Evolutionary conservation across 2,113 vertebrate species (phyloP).

Genomic region (Nansenia antarctica): DNA sequence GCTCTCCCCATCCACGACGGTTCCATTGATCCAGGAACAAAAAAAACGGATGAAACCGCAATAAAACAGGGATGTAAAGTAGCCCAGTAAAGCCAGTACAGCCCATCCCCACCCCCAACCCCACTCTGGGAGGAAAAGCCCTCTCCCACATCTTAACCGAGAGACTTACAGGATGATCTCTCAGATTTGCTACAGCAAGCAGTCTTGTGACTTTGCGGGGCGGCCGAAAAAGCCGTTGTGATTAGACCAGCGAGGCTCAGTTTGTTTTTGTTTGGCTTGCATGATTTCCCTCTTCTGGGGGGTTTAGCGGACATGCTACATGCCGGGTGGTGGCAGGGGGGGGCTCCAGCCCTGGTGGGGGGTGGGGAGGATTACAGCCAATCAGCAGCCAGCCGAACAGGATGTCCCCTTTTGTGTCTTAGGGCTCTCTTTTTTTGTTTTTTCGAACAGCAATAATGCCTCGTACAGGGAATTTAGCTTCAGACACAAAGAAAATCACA

Average conservation of each 20-base stretch:
- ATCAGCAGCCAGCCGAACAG: neutral
- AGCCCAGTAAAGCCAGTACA: too few species aligned
- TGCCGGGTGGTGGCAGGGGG: neutral
- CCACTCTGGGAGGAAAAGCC: neutral
- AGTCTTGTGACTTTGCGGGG: neutral
- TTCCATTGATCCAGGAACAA: constrained; percentile 21
- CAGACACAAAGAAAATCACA: too few species aligned
- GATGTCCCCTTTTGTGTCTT: neutral
- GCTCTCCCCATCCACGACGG: constrained; percentile 9
- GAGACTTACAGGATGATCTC: constrained; percentile 27
- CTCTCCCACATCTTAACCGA: neutral
- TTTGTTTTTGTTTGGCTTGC: too few species aligned
- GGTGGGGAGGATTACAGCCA: neutral
- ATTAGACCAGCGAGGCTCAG: too few species aligned
- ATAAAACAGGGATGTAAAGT: constrained; percentile 23
- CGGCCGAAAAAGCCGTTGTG: too few species aligned
- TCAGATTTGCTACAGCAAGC: neutral
- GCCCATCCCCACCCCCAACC: neutral
- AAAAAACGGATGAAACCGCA: constrained; percentile 21
- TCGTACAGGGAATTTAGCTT: neutral
- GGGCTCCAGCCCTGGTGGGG: neutral
- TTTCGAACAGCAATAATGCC: neutral
- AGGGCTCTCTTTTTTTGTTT: neutral
- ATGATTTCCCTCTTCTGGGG: too few species aligned
- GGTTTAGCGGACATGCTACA: too few species aligned